Conservation (phyloP, 2,888 invertebrate genomes). For the Trichopria drosophilae region DNA sequence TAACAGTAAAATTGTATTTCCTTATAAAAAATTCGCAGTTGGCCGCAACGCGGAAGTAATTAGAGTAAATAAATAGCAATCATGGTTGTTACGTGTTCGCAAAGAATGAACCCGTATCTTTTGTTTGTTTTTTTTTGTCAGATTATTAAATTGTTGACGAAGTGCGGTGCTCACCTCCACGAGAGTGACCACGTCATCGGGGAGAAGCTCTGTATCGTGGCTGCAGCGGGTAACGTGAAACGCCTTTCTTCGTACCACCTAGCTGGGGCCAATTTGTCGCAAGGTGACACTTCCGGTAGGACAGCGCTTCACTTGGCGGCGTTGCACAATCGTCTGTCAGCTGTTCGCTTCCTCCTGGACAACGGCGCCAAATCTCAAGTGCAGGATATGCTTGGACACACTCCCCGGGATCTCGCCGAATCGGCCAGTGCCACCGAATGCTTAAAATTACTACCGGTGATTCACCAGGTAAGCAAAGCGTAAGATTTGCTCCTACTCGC, state of each 20-base stretch:
- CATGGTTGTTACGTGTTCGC: no score
- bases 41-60: no score
- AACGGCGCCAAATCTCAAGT: slow-evolving; percentile 56
- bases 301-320: slow-evolving; percentile 73
- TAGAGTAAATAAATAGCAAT: no score
- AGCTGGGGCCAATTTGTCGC: slow-evolving; percentile 71
- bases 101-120: no score
- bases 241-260: slow-evolving; percentile 65
- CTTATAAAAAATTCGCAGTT: no score
- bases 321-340: slow-evolving; percentile 61
- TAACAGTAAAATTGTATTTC: no score
- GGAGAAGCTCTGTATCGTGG: slow-evolving; percentile 70
- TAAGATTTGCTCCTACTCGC: no score
- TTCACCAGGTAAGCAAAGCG: background rate
- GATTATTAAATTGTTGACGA: slow-evolving; percentile 68
- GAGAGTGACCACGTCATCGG: slow-evolving; percentile 64
- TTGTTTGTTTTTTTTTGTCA: slow-evolving; percentile 34
- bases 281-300: slow-evolving; percentile 66
- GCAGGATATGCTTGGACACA: slow-evolving; percentile 63
- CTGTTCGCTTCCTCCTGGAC: slow-evolving; percentile 62
- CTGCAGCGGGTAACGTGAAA: slow-evolving; percentile 64
- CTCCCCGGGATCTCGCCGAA: slow-evolving; percentile 63
- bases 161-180: slow-evolving; percentile 77
- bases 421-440: slow-evolving; percentile 20
- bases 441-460: background rate